Conservation (phyloP, 2,797 vertebrate genomes). For the Cuniculus paca region DNA sequence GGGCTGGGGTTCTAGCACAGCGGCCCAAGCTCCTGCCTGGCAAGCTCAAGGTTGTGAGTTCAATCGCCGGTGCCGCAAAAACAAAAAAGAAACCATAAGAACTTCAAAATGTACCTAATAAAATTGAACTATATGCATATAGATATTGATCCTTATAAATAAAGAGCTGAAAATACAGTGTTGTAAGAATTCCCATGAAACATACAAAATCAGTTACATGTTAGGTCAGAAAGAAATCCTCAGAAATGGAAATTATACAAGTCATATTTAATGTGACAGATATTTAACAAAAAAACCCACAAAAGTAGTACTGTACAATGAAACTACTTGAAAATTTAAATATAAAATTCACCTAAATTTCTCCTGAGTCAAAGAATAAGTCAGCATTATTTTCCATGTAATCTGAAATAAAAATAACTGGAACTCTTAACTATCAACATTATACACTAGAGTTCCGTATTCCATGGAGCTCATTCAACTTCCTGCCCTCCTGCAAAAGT, state of each 20-base stretch:
- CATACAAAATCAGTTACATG: neutral
- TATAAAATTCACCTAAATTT: neutral
- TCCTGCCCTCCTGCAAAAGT: neutral
- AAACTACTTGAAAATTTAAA: slow-evolving; percentile 8
- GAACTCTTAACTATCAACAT: neutral
- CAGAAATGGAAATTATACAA: neutral
- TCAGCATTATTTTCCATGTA: neutral
- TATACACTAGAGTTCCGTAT: too few species aligned
- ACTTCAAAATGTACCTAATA: neutral
- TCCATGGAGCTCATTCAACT: too few species aligned
- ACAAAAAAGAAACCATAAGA: neutral
- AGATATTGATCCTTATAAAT: neutral
- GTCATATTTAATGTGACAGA: neutral
- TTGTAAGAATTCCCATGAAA: neutral
- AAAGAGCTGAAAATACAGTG: neutral
- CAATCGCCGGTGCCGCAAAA: too few species aligned
- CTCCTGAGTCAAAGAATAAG: neutral
- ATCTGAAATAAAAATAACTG: neutral
- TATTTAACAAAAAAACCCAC: neutral
- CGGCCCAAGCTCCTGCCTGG: too few species aligned
- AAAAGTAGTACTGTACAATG: neutral
- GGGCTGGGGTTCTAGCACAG: too few species aligned
- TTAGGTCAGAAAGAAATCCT: neutral
- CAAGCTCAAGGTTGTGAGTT: too few species aligned
- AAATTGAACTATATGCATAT: neutral